phyloP scores from a whole-genome alignment of 2,888 invertebrate species.

The Watsonalla cultraria region DNA sequence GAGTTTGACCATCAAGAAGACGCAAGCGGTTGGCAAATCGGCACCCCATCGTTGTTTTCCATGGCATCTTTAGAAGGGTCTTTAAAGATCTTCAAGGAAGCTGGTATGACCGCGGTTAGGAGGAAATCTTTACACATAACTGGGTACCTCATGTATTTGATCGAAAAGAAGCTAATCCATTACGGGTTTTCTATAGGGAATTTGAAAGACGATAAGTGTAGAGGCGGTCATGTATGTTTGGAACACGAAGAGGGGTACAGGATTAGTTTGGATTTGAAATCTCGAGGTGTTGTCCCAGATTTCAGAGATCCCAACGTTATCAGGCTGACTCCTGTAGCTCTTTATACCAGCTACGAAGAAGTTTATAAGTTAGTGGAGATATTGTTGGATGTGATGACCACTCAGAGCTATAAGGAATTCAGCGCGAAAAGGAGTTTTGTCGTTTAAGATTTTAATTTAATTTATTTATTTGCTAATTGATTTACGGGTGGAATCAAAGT shows the following conservation, averaged over 20 bases:
- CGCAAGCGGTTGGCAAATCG: constrained; percentile 61
- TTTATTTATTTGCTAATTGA: no score
- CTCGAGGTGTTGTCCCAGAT: constrained; percentile 48
- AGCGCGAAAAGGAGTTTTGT: constrained; percentile 37
- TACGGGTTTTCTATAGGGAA: constrained; percentile 56
- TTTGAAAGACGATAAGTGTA: constrained; percentile 38
- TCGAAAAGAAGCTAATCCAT: constrained; percentile 41
- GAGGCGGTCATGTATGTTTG: constrained; percentile 61
- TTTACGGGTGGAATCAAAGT: no score
- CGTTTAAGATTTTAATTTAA: constrained; percentile 21
- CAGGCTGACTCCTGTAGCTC: constrained; percentile 49
- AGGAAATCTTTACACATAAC: constrained; percentile 61
- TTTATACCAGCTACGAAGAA: constrained; percentile 58
- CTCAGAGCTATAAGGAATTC: constrained; percentile 40
- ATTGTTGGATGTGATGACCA: constrained; percentile 43
- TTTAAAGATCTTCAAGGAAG: constrained; percentile 49
- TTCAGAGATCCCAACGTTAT: constrained; percentile 60
- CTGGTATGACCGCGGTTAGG: constrained; percentile 51
- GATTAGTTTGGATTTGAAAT: constrained; percentile 51
- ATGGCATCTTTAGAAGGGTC: constrained; percentile 61
- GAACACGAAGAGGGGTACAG: constrained; percentile 58
- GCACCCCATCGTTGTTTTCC: constrained; percentile 49
- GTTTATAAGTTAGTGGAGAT: constrained; percentile 52
- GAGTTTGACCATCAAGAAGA: constrained; percentile 57
- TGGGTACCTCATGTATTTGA: constrained; percentile 55